phyloP scores from a whole-genome alignment of 1,140 invertebrate species.

The Tetramorium alpestre region DNA sequence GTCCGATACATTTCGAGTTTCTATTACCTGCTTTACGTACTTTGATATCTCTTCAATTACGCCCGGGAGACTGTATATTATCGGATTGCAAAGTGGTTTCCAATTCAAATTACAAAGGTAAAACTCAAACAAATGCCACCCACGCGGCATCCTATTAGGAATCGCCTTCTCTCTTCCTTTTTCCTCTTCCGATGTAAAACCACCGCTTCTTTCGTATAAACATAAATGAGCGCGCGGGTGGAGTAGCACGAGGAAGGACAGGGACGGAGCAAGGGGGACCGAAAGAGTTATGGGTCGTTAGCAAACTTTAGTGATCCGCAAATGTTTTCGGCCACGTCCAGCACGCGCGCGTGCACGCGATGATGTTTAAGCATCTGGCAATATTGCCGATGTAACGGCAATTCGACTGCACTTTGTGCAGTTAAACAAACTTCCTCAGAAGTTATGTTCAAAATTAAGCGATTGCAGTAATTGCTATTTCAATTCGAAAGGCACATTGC shows the following conservation, averaged over 20 bases:
- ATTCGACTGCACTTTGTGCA: neutral
- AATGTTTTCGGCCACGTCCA: constrained; percentile 44
- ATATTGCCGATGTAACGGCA: neutral
- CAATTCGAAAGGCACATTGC: neutral
- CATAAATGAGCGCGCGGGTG: constrained; percentile 30
- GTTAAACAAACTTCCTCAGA: neutral
- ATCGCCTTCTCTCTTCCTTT: constrained; percentile 29
- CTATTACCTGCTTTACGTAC: neutral
- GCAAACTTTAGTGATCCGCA: constrained; percentile 39
- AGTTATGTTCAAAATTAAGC: neutral
- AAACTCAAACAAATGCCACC: constrained; percentile 28
- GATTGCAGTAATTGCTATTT: neutral
- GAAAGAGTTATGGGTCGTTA: constrained; percentile 65
- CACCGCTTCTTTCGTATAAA: constrained; percentile 57
- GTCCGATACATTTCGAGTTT: neutral
- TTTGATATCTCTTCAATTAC: constrained; percentile 4
- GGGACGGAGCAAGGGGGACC: neutral
- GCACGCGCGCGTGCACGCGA: neutral
- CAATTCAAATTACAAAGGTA: constrained; percentile 27
- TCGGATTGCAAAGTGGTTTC: neutral
- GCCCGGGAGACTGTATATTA: neutral
- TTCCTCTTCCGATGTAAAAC: constrained; percentile 38
- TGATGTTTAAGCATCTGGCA: constrained; percentile 4
- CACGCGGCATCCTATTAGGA: constrained; percentile 49
- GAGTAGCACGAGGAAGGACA: neutral